Conservation (phyloP, 2,888 invertebrate species). For the Drosophila meridionalis region DNA sequence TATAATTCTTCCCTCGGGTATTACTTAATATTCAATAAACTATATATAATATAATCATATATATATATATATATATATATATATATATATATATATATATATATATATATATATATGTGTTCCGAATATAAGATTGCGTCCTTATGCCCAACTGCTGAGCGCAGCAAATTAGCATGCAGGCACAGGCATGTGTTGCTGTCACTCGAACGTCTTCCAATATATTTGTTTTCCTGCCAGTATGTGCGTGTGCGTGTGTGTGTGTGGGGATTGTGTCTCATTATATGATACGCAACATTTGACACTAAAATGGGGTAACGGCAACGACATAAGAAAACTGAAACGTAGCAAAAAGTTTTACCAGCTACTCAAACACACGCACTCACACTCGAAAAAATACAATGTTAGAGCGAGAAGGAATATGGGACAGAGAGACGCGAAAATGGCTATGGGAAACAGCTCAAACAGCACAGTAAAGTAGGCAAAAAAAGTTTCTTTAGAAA, state of each 20-base stretch:
- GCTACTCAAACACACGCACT: slow-evolving; percentile 6
- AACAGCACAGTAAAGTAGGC: slow-evolving; percentile 37
- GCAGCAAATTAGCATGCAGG: slow-evolving; percentile 70
- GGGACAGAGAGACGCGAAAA: background rate
- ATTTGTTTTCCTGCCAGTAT: slow-evolving; percentile 9
- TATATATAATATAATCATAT: no score
- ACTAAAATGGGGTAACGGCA: slow-evolving; percentile 62
- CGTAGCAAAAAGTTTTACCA: slow-evolving; percentile 29
- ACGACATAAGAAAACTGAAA: slow-evolving; percentile 44
- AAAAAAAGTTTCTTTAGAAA: slow-evolving; percentile 34
- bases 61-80: no score
- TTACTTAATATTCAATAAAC: no score
- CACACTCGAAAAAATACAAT: background rate
- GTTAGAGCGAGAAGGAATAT: background rate
- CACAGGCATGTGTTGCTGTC: slow-evolving; percentile 69
- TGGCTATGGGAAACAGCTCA: background rate
- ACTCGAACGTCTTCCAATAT: slow-evolving; percentile 21
- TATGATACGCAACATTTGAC: slow-evolving; percentile 80
- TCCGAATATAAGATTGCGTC: slow-evolving; percentile 49
- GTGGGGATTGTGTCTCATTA: slow-evolving; percentile 61
- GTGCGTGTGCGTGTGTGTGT: slow-evolving; percentile 37
- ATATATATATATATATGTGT: background rate
- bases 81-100: background rate
- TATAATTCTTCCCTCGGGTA: no score
- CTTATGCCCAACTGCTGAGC: slow-evolving; percentile 54